Evolutionary conservation across 2,888 invertebrate species (phyloP), one percentile per base, ranked within the genome.

Genomic region (Lydus trimaculatus): DNA sequence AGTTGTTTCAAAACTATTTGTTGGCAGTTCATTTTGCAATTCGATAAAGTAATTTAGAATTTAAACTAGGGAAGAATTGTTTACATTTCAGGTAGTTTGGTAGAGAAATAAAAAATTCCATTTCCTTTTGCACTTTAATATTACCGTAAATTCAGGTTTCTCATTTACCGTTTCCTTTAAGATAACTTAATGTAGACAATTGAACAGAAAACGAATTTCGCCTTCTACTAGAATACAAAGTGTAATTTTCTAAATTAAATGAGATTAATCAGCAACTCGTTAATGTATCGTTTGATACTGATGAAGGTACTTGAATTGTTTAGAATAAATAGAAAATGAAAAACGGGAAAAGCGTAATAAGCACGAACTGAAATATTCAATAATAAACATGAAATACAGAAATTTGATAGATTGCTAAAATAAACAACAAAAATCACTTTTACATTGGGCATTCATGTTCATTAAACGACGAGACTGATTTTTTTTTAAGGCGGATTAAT

Each of bases 231-330:
- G 23, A 58, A 15, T 59, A 17, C 20, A 25, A 17, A 17, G 31
- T 33, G 25, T n/a, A 31, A 33, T 33, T 31, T 60, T 60, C 17
- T 28, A 17, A 59, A 36, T 36, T 60, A 60, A 60, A 31, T 33
- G n/a, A 60, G 9, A 60, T 31, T 60, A 33, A 15, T 31, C 36
- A 36, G 13, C 13, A 11, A 33, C 13, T 36, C 11, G 36, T 33
- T 33, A 33, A 33, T 33, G 11, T 11, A 11, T 33, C 11, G 33
- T 33, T 33, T 11, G 33, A 7, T 36, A 13, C 0, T 13, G 15
- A 36, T 36, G 1, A 13, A 36, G 13, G 13, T 11, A 36, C 36
- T 36, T 36, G 13, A 5, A 36, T 36, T 5, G 0, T 36, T 36
- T 36, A 13, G 36, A 36, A 13, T 4, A 15, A 13, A 36, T 15